Percentiles rank a stretch among this genome's conserved stretches.
Conservation (phyloP, 2,797 vertebrate genomes). For the Vireo griseus region DNA sequence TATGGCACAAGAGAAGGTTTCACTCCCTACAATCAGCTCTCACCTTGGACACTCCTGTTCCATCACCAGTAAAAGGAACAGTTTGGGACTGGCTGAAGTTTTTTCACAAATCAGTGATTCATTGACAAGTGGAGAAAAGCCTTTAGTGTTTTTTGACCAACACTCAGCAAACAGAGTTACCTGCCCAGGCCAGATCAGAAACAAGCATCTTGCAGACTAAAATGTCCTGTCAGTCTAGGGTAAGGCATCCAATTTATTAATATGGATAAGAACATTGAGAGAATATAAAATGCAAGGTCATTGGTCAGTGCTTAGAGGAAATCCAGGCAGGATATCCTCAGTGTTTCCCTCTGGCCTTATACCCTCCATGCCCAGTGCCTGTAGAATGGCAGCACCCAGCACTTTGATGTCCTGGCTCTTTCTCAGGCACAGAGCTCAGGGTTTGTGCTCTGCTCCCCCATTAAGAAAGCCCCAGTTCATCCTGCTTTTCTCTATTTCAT, state of each 20-base stretch:
- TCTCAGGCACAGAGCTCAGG: neutral
- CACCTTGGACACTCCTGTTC: neutral
- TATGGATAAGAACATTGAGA: neutral
- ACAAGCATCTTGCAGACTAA: neutral
- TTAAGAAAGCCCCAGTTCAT: neutral
- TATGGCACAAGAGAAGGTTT: neutral
- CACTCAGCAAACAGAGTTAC: neutral
- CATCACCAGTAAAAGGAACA: neutral
- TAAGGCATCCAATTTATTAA: neutral
- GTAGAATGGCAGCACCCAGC: neutral
- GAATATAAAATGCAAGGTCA: neutral
- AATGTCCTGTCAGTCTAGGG: neutral
- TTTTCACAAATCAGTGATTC: neutral
- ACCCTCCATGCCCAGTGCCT: fast-evolving
- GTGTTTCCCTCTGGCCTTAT: neutral
- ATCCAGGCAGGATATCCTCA: neutral
- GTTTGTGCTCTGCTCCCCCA: neutral
- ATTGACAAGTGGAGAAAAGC: neutral
- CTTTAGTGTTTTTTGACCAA: neutral
- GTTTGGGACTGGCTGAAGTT: neutral
- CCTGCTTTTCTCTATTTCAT: neutral
- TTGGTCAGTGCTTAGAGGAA: neutral
- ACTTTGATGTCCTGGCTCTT: neutral
- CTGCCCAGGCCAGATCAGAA: neutral
- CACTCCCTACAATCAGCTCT: neutral